A percentile compares a stretch with the other conserved stretches of the same genome.
phyloP scores from a whole-genome alignment of 1,140 invertebrate species.

The Brachionus rubens region DNA sequence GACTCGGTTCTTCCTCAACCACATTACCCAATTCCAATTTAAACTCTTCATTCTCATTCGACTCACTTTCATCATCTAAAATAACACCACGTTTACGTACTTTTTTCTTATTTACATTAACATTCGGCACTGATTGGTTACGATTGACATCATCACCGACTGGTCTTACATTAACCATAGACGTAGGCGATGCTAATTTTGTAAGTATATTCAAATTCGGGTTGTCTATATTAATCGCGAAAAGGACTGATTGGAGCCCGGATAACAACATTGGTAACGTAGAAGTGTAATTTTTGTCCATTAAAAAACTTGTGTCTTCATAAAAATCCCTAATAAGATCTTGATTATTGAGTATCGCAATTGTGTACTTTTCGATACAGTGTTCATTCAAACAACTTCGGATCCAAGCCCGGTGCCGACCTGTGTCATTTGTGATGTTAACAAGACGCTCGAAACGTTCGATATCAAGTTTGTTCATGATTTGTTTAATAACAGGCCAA shows the following conservation, averaged over 20 bases:
- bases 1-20: neutral
- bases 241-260: constrained; percentile 79
- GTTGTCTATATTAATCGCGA: constrained; percentile 84
- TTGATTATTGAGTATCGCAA: constrained; percentile 70
- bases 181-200: constrained; percentile 34
- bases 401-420: constrained; percentile 77
- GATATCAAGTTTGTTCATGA: constrained; percentile 79
- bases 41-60: neutral
- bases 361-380: constrained; percentile 77
- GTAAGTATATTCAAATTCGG: constrained; percentile 68
- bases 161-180: constrained; percentile 54
- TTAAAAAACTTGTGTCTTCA: neutral
- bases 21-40: neutral
- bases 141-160: constrained; percentile 22
- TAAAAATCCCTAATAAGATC: constrained; percentile 60
- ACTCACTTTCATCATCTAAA: constrained; percentile 10
- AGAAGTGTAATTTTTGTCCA: constrained; percentile 24
- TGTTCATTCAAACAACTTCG: constrained; percentile 80
- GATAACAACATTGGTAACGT: constrained; percentile 35
- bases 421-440: constrained; percentile 75
- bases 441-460: constrained; percentile 77
- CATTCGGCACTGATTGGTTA: constrained; percentile 49
- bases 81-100: constrained; percentile 21
- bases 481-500: constrained; percentile 62
- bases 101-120: constrained; percentile 48